Evolutionary conservation across 2,113 vertebrate species (phyloP).

Genomic region (Madoqua kirkii): DNA sequence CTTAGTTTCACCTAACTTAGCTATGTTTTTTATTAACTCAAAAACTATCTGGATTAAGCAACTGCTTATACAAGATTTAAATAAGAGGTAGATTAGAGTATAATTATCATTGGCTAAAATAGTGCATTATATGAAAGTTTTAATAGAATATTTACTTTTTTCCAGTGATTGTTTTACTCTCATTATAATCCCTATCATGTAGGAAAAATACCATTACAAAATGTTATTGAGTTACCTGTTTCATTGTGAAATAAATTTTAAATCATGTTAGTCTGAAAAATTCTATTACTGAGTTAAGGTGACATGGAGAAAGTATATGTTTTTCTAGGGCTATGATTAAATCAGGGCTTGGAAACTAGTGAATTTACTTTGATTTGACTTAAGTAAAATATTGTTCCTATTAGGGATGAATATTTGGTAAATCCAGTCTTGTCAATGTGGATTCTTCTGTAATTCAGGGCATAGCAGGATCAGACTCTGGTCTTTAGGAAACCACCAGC

Average conservation of each 20-base stretch:
- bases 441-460: background rate
- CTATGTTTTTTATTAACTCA: background rate
- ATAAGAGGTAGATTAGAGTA: background rate
- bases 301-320: background rate
- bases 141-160: background rate
- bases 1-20: background rate
- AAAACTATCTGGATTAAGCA: background rate
- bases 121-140: background rate
- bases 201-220: background rate
- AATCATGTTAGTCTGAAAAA: constrained; percentile 26
- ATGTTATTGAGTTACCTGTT: background rate
- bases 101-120: background rate
- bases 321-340: background rate
- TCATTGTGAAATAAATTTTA: constrained; percentile 21
- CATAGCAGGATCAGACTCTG: background rate
- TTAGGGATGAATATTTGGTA: background rate
- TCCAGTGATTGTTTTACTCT: background rate
- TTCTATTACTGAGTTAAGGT: background rate
- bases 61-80: background rate
- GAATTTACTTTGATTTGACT: background rate
- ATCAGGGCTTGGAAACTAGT: background rate
- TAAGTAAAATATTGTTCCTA: background rate
- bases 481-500: background rate
- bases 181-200: background rate
- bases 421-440: background rate